Evolutionary conservation across 1,140 invertebrate genomes (phyloP).

Genomic region (Aphelenchoides fujianensis): DNA sequence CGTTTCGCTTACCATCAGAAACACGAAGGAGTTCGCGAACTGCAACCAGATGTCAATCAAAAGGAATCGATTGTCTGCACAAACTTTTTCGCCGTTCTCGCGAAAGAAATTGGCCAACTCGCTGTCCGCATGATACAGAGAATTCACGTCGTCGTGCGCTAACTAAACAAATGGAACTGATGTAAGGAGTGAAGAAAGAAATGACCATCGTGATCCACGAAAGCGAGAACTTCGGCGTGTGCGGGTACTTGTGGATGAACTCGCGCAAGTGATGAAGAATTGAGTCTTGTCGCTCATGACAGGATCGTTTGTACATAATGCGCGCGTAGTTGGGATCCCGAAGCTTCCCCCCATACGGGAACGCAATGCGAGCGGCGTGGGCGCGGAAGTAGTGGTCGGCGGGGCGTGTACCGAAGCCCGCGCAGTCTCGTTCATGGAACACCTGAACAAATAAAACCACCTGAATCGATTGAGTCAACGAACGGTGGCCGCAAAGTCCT

Average conservation of each 20-base stretch:
- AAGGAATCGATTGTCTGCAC: background rate
- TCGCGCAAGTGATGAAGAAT: background rate
- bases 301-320: background rate
- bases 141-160: slow-evolving; percentile 8
- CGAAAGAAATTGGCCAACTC: background rate
- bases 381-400: background rate
- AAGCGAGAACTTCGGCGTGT: background rate
- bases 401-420: background rate
- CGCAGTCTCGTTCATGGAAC: background rate
- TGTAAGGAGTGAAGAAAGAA: background rate
- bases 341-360: background rate
- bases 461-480: too few species aligned
- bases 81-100: background rate
- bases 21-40: slow-evolving; percentile 6
- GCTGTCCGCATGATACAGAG: background rate
- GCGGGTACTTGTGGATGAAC: background rate
- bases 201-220: background rate
- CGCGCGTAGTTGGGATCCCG: background rate
- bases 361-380: background rate
- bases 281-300: background rate
- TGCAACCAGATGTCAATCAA: background rate
- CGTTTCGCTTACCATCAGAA: background rate
- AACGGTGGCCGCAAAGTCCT: background rate
- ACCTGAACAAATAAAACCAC: background rate
- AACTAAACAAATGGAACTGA: background rate